Base-by-base conservation (phyloP, 1,140 invertebrate genomes). In the Parapsyche elsis region DNA sequence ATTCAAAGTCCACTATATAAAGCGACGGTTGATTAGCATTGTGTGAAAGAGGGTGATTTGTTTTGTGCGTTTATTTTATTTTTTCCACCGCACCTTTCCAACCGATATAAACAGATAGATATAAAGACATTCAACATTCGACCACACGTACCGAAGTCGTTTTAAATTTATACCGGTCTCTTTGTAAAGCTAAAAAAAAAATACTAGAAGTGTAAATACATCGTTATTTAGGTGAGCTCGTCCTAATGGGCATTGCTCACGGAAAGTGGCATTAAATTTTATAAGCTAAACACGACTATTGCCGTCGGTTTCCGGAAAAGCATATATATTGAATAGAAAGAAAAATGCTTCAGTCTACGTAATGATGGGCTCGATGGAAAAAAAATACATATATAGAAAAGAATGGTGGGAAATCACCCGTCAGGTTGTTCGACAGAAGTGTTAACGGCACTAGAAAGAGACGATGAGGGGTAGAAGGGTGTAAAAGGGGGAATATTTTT, bases 261-360 rank as follows among this genome's bases (percentile, higher is more conserved):
- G 82, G 57, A 83, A 83, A 71, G 79, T 75, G 73, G 80, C 74
- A 78, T 79, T 81, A 81, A 81, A 78, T 83, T 83, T 83, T 83
- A 81, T 83, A 83, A 83, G 80, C 79, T 83, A 83, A 83, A 83
- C 82, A 83, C 78, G 57, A 57, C 82, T 30, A 83, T 83, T 77
- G 77, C 77, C 57, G 79, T 73, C 59, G 19, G 61, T 73, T 83
- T 83, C 79, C 82, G 79, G 80, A 38, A 64, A 44, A 61, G 75
- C 75, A 64, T 57, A 77, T 77, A 77, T 77, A 77, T 77, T 77
- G 75, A 77, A 77, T 26, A 77, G 75, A 77, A 77, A 77, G 57
- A 77, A 77, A 77, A 77, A 77, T 77, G 75, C 19, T 14, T 16
- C 30, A 14, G 23, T 30, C 46, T 73, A 9, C 10, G 46, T 53